Percentiles rank a stretch among this genome's conserved stretches.
These are phyloP conservation scores for Motacilla alba DNA, from an alignment of 2,113 vertebrate species.

Conservation along the genomic window DNA sequence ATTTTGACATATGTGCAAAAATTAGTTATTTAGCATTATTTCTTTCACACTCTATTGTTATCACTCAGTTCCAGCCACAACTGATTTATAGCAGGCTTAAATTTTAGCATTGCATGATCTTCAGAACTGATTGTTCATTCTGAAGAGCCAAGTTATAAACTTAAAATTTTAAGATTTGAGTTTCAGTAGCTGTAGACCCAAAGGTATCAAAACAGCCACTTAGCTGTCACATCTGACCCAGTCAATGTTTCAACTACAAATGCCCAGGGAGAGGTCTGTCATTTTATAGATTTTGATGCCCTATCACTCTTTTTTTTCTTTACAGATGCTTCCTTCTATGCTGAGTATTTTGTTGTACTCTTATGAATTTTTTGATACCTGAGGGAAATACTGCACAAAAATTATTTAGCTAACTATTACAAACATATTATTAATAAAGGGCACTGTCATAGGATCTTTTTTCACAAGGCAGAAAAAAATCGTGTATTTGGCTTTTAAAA, in stretches of 20 bases:
- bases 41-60: background rate
- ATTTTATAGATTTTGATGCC: background rate
- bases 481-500: background rate
- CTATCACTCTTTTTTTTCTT: background rate
- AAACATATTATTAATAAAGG: background rate
- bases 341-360: background rate
- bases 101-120: background rate
- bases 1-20: background rate
- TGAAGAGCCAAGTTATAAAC: background rate
- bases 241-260: background rate
- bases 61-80: background rate
- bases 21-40: background rate
- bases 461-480: background rate
- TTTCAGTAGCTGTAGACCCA: background rate
- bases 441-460: background rate
- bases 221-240: background rate
- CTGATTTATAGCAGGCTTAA: background rate
- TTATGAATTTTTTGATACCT: background rate
- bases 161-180: background rate
- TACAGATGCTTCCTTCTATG: background rate
- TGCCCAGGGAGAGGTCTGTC: background rate
- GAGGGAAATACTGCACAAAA: background rate
- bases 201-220: background rate
- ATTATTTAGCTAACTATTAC: background rate
- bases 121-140: background rate